Percentiles rank a stretch among this genome's conserved stretches.
Evolutionary conservation across 2,113 vertebrate genomes (phyloP).

Genomic region (Anarhynchus alexandrinus): DNA sequence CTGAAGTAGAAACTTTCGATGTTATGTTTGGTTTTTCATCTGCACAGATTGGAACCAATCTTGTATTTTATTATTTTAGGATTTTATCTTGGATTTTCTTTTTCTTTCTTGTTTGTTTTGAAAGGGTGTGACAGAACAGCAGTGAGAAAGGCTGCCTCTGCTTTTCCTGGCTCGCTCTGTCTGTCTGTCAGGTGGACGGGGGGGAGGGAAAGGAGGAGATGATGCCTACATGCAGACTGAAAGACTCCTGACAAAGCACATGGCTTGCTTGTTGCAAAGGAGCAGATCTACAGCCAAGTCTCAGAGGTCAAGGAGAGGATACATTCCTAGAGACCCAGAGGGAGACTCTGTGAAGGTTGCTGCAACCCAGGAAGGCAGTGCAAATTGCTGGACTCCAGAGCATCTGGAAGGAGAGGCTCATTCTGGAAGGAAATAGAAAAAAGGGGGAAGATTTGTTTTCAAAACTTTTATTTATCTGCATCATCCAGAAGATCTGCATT

Average conservation of each 20-base stretch:
- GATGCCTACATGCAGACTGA: not conserved
- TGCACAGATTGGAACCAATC: not conserved
- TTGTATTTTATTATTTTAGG: not conserved
- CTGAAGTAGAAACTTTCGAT: not conserved
- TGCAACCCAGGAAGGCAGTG: not conserved
- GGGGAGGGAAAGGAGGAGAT: not conserved
- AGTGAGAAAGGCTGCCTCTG: not conserved
- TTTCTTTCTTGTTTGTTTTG: not conserved
- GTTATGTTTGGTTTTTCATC: not conserved
- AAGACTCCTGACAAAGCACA: constrained; percentile 40
- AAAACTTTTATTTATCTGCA: not conserved
- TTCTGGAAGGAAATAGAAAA: not conserved
- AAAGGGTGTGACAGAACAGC: not conserved
- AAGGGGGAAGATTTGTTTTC: not conserved
- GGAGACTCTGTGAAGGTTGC: constrained; percentile 4
- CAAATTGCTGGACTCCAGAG: not conserved
- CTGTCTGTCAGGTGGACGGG: not conserved
- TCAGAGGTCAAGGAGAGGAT: constrained; percentile 51
- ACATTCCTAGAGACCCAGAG: constrained; percentile 60
- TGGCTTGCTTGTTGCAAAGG: not conserved
- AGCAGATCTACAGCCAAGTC: constrained; percentile 7
- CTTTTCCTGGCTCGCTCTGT: not conserved
- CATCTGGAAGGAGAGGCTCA: constrained; percentile 34
- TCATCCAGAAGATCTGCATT: not conserved
- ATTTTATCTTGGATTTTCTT: not conserved